Percentiles rank a stretch among this genome's conserved stretches.
phyloP scores from a whole-genome alignment of 2,888 invertebrate species.

The Tinea trinotella region DNA sequence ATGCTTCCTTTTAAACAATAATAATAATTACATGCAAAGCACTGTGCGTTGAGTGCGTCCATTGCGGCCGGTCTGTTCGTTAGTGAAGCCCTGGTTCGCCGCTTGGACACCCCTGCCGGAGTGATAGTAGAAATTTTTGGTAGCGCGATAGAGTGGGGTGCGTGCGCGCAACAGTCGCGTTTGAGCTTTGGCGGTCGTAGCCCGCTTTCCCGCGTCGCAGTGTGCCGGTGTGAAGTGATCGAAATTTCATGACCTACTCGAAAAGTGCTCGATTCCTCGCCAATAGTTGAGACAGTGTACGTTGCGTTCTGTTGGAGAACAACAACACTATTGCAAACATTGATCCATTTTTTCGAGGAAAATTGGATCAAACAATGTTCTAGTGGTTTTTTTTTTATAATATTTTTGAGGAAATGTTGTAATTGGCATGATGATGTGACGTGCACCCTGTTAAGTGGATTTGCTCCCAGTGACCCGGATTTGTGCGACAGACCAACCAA shows the following conservation, averaged over 20 bases:
- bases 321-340: slow-evolving; percentile 36
- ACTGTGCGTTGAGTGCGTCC: neutral
- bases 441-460: slow-evolving; percentile 48
- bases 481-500: neutral
- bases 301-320: slow-evolving; percentile 29
- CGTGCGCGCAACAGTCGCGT: slow-evolving; percentile 61
- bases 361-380: slow-evolving; percentile 29
- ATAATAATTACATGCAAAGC: too few species aligned
- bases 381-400: neutral
- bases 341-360: slow-evolving; percentile 29
- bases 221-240: neutral
- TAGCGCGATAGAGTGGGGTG: slow-evolving; percentile 71
- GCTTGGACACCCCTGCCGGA: slow-evolving; percentile 39
- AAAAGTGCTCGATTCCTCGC: slow-evolving; percentile 33
- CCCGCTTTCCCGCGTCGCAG: slow-evolving; percentile 31
- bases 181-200: slow-evolving; percentile 54
- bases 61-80: neutral
- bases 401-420: slow-evolving; percentile 45
- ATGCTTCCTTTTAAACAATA: too few species aligned
- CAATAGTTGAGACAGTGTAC: slow-evolving; percentile 43
- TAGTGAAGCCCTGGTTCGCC: slow-evolving; percentile 28
- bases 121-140: slow-evolving; percentile 57
- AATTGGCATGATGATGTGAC: slow-evolving; percentile 69
- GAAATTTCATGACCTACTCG: slow-evolving; percentile 23
- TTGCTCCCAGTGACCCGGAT: slow-evolving; percentile 7